Evolutionary conservation across 2,797 vertebrate species (phyloP).

Genomic region (Megaceryle alcyon): DNA sequence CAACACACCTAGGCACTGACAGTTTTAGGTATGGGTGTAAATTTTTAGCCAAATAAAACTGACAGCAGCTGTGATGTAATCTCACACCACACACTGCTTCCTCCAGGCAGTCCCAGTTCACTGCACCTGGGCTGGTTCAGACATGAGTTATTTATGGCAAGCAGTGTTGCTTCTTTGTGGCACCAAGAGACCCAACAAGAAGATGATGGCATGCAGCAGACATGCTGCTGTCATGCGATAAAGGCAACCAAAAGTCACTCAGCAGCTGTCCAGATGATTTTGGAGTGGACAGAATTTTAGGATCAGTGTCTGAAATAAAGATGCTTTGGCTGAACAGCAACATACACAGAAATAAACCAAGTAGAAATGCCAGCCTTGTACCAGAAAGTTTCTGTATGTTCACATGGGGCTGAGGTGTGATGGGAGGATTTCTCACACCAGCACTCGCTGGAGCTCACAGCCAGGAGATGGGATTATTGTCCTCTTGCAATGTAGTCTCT

Average conservation of each 20-base stretch:
- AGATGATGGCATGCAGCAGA: not conserved
- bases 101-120: not conserved
- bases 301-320: not conserved
- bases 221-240: rapidly evolving
- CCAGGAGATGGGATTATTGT: not conserved
- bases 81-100: not conserved
- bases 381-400: not conserved
- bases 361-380: not conserved
- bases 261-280: not conserved
- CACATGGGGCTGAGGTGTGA: not conserved
- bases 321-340: not conserved
- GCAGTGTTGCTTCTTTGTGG: not conserved
- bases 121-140: constrained; percentile 16
- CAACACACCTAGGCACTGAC: not conserved
- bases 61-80: not conserved
- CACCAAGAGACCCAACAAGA: not conserved
- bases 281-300: not conserved
- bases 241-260: not conserved
- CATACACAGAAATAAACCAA: not conserved
- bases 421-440: not conserved
- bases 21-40: not conserved
- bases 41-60: constrained; percentile 3
- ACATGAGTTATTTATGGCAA: not conserved
- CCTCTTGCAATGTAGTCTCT: rapidly evolving
- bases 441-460: not conserved